phyloP scores from a whole-genome alignment of 30 jellyfish, hydroid and myxozoan genomes.

The Clytia hemisphaerica region DNA sequence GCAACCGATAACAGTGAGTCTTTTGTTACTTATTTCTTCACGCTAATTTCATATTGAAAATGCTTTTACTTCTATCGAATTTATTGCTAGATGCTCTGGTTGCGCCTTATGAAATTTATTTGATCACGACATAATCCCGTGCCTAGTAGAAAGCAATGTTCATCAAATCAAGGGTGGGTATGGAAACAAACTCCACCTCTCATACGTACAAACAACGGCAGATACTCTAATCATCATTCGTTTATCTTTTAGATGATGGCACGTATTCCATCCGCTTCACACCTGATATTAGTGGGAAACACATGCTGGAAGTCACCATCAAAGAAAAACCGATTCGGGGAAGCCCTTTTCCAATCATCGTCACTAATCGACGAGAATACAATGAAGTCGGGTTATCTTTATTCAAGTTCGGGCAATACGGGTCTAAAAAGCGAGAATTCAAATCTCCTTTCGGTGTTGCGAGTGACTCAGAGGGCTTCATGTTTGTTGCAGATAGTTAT shows the following conservation, averaged over 20 bases:
- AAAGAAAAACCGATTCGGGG: slow-evolving; percentile 89
- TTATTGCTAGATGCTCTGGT: background rate
- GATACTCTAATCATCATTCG: background rate
- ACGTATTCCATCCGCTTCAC: slow-evolving; percentile 67
- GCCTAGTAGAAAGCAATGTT: too few species aligned
- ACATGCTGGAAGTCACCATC: slow-evolving; percentile 51
- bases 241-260: slow-evolving; percentile 72
- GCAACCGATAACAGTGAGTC: slow-evolving; percentile 83
- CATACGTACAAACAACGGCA: too few species aligned
- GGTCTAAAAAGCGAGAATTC: slow-evolving; percentile 87
- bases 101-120: too few species aligned
- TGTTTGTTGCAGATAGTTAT: slow-evolving; percentile 92
- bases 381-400: slow-evolving; percentile 89
- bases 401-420: slow-evolving; percentile 95
- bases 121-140: too few species aligned
- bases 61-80: background rate
- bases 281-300: slow-evolving; percentile 91
- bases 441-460: slow-evolving; percentile 99
- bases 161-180: too few species aligned
- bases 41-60: background rate
- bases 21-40: background rate
- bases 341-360: slow-evolving; percentile 75
- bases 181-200: too few species aligned
- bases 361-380: slow-evolving; percentile 88
- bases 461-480: slow-evolving; percentile 91